Conservation (phyloP, 2,113 vertebrate genomes). For the Siniperca knerii region DNA sequence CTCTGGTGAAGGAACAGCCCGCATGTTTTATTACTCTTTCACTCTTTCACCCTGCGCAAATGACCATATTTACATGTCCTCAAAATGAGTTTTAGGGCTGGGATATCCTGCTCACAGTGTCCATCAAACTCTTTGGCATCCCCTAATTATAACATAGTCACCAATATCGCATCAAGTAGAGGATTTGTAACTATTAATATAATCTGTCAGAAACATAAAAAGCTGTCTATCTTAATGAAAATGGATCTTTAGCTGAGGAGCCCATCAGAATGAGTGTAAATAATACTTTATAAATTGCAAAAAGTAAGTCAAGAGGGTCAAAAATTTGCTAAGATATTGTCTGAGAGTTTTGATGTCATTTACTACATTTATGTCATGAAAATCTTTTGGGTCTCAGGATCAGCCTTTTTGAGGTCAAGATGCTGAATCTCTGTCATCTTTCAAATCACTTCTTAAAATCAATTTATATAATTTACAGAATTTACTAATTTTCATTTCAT, state of each 20-base stretch:
- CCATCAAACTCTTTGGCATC: constrained; percentile 53
- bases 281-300: not conserved
- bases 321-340: not conserved
- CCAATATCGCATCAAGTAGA: constrained; percentile 12
- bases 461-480: not conserved
- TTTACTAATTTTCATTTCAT: no score
- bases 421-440: not conserved
- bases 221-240: constrained; percentile 28
- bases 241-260: not conserved
- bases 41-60: constrained; percentile 54
- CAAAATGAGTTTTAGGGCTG: constrained; percentile 41
- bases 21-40: constrained; percentile 62
- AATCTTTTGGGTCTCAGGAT: not conserved
- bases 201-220: constrained; percentile 27
- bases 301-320: not conserved
- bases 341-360: not conserved
- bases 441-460: not conserved
- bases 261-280: not conserved
- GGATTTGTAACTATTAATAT: constrained; percentile 42
- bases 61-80: constrained; percentile 62
- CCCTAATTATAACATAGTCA: constrained; percentile 55
- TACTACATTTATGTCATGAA: not conserved
- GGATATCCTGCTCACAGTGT: constrained; percentile 49
- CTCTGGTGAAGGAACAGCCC: constrained; percentile 45
- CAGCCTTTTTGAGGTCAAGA: not conserved